Percentiles rank a stretch among this genome's conserved stretches.
These are phyloP conservation scores for Decapterus maruadsi DNA, from an alignment of 2,797 vertebrate species.

Conservation along the genomic window DNA sequence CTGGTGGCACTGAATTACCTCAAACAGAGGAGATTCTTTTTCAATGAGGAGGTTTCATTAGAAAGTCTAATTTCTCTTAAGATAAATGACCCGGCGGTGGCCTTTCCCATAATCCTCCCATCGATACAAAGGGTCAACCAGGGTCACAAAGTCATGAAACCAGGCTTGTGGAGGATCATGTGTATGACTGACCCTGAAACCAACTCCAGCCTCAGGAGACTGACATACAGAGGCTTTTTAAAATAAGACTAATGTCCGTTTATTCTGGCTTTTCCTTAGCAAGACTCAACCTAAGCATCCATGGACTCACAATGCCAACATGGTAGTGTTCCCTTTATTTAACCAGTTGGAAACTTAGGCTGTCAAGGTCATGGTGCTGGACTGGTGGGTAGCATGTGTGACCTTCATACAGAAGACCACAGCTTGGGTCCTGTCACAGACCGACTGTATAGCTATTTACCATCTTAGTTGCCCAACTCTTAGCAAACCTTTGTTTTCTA, in stretches of 20 bases:
- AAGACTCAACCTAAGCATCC: background rate
- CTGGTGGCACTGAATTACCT: background rate
- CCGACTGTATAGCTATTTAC: background rate
- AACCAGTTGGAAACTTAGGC: background rate
- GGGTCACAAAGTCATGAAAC: conserved; percentile 9
- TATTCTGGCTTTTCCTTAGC: background rate
- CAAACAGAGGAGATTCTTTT: background rate
- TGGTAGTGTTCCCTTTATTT: background rate
- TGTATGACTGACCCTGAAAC: conserved; percentile 4
- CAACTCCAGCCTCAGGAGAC: background rate
- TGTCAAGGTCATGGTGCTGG: background rate
- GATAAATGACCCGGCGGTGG: background rate
- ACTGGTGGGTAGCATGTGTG: background rate
- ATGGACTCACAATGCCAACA: background rate
- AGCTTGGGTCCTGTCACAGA: background rate
- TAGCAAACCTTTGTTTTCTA: background rate
- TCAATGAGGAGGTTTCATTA: background rate
- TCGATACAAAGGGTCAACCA: conserved; percentile 11
- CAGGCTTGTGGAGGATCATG: conserved; percentile 13
- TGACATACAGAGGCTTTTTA: background rate
- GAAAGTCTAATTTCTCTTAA: background rate
- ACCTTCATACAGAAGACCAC: background rate
- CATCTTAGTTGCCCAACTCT: background rate
- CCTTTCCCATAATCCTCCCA: conserved; percentile 20
- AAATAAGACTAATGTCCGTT: background rate